Base-by-base conservation (phyloP, 2,113 vertebrate species). In the Onychostoma macrolepis region DNA sequence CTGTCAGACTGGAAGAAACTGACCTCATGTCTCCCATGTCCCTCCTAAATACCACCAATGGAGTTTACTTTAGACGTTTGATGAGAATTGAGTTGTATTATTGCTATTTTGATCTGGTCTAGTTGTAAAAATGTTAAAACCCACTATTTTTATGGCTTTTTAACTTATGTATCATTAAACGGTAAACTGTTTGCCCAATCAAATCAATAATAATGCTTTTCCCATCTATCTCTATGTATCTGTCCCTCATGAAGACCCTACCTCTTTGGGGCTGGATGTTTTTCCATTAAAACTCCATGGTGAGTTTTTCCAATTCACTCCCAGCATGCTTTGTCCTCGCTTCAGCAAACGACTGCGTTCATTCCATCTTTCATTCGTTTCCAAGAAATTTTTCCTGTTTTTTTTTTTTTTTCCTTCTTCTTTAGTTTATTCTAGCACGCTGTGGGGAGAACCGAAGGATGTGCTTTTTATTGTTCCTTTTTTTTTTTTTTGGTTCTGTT, bases 271-370 rank as follows among this genome's bases (percentile, higher is more conserved):
- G 97, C 97, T 95, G 98, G 98, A 96, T 99, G 98, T 97, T 99
- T 99, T 99, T 98, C 98, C 96, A 98, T 99, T 95, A 99, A 97
- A 99, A 97, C 98, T 97, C 98, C 98, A 92, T 99, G 98, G 98
- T 99, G 98, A 99, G 98, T 99, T 96, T 89, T 91, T 93, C 92
- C 94, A 90, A 90, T 96, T 96, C 94, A 91, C 91, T 95, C 95
- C 94, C 96, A 95, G 97, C 97, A 97, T 97, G 97, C 95, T 91
- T 91, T 90, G 88, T 90, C 88, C 90, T 50, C 88, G 87, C 90
- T 85, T 87, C 90, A 91, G 91, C 92, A 93, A 88, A 61, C 38
- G 41, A 87, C 81, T 88, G 83, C 89, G 92, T 93, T 89, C 90
- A 88, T 89, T 88, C 80, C 90, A 89, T 89, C 56, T 90, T 87